Base-by-base conservation (phyloP, 2,888 invertebrate genomes). In the Lottia gigantea region DNA sequence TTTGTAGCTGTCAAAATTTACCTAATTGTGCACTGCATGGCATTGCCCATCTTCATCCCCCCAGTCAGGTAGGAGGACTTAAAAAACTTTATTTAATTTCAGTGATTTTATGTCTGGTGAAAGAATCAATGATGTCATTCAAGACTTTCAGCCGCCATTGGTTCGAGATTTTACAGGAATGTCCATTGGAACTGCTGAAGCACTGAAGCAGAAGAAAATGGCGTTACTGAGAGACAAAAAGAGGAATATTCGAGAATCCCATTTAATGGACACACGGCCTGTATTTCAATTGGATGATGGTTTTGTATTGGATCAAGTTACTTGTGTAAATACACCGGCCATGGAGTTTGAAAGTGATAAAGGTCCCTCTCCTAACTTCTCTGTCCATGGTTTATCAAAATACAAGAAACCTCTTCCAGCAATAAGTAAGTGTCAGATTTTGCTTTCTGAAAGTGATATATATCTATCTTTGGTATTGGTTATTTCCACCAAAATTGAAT, bases 131-230 rank as follows among this genome's bases (percentile, higher is more conserved):
- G 76, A 78, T 31, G 69, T 82, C 14, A 79, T 83, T 16, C 76
- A 76, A 49, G 72, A 76, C n/a, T 79, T 81, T 45, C 74, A 79
- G 68, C 80, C 81, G 6, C 71, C 71, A n/a, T 66, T 72, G 45
- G 66, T 76, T 26, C 71, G 79, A 66, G 77, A 78, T 14, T 71
- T 74, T 64, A 79, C 80, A 11, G 77, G 78, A 66, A 68, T 81
- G 19, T 77, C 81, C 3, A 69, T 81, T 47, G 78, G 77, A 31
- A 81, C 78, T 47, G 72, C 77, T 49, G 81, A 81, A 46, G 75
- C 84, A n/a, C 72, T 85, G 19, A 80, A 79, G 63, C 85, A 83
- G 74, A 79, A 80, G 61, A 84, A 83, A 61, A 74, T 83, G 46
- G 77, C 74, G 47, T 78, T 83, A 46, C 78, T 79, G 46, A 77